Evolutionary conservation across 30 jellyfish, hydroid and myxozoan species (phyloP).

Genomic region (Aurelia aurita complex sp. Pacific): DNA sequence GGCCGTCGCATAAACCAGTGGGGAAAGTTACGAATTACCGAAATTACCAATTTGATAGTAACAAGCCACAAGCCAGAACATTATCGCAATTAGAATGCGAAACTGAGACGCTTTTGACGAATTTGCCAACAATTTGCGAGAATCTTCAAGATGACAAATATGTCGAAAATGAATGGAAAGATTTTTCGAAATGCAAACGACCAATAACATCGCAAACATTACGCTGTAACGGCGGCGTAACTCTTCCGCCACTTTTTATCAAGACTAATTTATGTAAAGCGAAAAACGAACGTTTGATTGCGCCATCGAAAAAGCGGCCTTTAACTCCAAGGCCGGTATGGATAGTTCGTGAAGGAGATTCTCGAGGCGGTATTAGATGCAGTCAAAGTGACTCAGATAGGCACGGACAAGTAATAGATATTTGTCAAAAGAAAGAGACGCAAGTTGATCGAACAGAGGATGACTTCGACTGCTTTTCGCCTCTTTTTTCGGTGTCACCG

Average conservation of each 20-base stretch:
- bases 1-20: background rate
- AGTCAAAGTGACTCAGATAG: background rate
- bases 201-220: background rate
- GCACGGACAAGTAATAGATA: background rate
- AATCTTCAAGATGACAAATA: background rate
- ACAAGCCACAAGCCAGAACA: background rate
- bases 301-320: conserved; percentile 12
- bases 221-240: background rate
- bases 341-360: background rate
- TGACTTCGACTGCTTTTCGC: background rate
- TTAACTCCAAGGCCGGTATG: conserved; percentile 19
- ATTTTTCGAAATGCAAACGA: background rate
- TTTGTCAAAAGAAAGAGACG: background rate
- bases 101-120: background rate
- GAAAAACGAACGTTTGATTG: background rate
- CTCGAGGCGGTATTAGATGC: background rate
- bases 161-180: background rate
- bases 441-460: background rate
- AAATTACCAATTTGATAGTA: background rate
- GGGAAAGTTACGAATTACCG: background rate
- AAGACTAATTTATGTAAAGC: background rate
- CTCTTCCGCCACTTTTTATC: conserved; percentile 13
- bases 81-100: background rate
- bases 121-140: conserved; percentile 19
- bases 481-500: background rate